phyloP scores from a whole-genome alignment of 2,888 invertebrate species.

The Erpobdella octoculata region DNA sequence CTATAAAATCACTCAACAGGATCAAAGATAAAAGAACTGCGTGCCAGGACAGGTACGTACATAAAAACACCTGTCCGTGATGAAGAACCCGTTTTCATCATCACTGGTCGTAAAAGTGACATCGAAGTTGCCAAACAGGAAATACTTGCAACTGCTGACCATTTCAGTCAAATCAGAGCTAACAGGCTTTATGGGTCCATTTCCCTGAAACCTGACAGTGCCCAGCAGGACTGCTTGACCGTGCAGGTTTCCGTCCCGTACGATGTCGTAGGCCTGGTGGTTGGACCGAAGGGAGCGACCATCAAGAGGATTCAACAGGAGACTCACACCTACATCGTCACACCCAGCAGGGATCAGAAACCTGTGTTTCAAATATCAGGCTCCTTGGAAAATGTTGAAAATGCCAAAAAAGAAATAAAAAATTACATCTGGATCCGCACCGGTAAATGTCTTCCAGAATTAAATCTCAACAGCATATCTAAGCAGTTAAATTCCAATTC shows the following conservation, averaged over 20 bases:
- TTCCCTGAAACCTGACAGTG: constrained; percentile 40
- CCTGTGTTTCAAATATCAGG: constrained; percentile 98
- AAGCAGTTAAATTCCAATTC: neutral
- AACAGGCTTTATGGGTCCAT: constrained; percentile 37
- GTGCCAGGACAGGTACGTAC: constrained; percentile 98
- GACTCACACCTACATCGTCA: constrained; percentile 97
- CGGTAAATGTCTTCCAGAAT: constrained; percentile 54
- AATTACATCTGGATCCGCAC: constrained; percentile 92
- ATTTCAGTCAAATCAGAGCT: constrained; percentile 81
- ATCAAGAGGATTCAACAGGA: constrained; percentile 99
- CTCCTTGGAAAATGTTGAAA: constrained; percentile 88
- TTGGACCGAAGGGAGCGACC: constrained; percentile 97
- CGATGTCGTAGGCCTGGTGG: constrained; percentile 94
- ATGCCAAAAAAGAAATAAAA: constrained; percentile 89
- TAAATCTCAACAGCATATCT: constrained; percentile 1
- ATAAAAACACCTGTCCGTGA: constrained; percentile 96
- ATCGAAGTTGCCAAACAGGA: constrained; percentile 91
- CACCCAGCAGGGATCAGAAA: constrained; percentile 93
- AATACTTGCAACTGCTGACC: constrained; percentile 93
- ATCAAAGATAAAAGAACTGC: constrained; percentile 96
- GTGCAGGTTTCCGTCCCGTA: constrained; percentile 91
- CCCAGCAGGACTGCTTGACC: constrained; percentile 71
- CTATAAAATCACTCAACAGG: constrained; percentile 60
- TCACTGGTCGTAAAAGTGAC: constrained; percentile 95
- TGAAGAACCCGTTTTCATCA: constrained; percentile 97